Evolutionary conservation across 1,140 invertebrate species (phyloP), one percentile per base, ranked within the genome.

Genomic region (Magallana gigas): DNA sequence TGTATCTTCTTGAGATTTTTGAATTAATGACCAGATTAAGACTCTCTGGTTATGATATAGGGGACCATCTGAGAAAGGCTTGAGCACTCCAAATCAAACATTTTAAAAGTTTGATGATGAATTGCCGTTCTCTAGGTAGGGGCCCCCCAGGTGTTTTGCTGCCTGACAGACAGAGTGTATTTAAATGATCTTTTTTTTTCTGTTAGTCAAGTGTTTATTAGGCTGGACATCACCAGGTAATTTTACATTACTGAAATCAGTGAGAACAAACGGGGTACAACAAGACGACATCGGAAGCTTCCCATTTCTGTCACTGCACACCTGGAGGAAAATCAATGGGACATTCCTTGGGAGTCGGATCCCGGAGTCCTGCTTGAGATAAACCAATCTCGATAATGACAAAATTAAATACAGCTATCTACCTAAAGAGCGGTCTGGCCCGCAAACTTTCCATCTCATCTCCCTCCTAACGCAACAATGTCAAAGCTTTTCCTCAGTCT

Each of bases 361-460:
- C 68, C 23, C 11, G 29, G 29, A 76, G 68, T 76, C 68, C 68
- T 29, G 23, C 23, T 12, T 0, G 23, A 76, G 68, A 76, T 76
- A 76, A 76, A 76, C 68, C 68, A 76, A 76, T 76, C 23, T 76
- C 23, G 68, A 76, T 76, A 76, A 76, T 76, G 68, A 76, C 68
- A 76, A 76, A 76, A 76, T 76, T 76, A 76, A 76, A 76, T 76
- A 76, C 68, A 76, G 68, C 23, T 76, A 76, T 76, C 68, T 76
- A 29, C 68, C 68, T 76, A 76, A 76, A 76, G 68, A 76, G 68
- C 68, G 68, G 23, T 76, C 68, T 76, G 68, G 68, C 23, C 68
- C 12, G 23, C 23, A 76, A 62, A 76, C 68, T 76, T 76, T 76
- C 68, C 23, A 76, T 76, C 68, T 76, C 68, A 76, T 76, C 68